Conservation (phyloP, 2,113 vertebrate genomes). For the Ciconia boyciana region DNA sequence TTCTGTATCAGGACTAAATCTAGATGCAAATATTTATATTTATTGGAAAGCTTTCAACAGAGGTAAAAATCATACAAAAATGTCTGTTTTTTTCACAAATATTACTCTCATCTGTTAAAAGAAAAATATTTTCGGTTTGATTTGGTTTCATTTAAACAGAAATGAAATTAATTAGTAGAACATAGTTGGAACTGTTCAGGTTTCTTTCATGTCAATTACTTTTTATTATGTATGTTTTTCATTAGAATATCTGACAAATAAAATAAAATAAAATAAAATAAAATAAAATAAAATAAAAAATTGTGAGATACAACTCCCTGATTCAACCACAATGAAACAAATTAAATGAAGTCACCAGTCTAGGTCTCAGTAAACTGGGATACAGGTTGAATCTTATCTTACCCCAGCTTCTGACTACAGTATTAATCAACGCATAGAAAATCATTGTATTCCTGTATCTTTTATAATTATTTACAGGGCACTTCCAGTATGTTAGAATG, state of each 20-base stretch:
- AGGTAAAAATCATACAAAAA: neutral
- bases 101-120: neutral
- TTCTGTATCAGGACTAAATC: neutral
- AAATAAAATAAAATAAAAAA: neutral
- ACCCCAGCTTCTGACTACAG: neutral
- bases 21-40: neutral
- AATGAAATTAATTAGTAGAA: neutral
- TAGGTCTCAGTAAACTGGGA: neutral
- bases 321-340: neutral
- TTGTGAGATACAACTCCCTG: neutral
- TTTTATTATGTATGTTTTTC: neutral
- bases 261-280: neutral
- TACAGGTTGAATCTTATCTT: neutral
- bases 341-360: neutral
- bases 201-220: neutral
- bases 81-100: accelerated
- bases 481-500: neutral
- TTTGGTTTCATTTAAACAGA: neutral
- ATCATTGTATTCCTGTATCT: neutral
- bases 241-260: neutral
- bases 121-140: neutral
- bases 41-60: neutral
- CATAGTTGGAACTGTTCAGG: neutral
- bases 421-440: neutral
- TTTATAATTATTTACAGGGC: neutral